These are phyloP conservation scores for Xenopus petersii DNA, from an alignment of 2,797 vertebrate species.

Conservation along the genomic window DNA sequence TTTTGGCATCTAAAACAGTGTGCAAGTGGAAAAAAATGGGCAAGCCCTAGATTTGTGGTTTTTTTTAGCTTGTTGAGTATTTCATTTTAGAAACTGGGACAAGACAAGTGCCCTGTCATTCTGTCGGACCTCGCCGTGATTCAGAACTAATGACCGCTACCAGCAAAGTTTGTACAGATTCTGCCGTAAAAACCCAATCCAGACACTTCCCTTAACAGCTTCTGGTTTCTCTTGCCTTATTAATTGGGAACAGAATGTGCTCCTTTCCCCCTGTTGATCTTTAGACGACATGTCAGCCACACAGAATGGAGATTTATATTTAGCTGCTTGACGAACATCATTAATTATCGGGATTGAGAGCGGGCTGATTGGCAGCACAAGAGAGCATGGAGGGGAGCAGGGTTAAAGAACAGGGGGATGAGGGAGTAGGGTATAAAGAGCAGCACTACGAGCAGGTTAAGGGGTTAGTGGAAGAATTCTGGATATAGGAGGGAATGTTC, in stretches of 20 bases:
- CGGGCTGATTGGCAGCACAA: slow-evolving; percentile 13
- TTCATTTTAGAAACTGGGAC: too few species aligned
- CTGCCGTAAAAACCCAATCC: neutral
- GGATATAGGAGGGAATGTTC: too few species aligned
- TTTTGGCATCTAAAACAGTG: too few species aligned
- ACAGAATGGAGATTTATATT: slow-evolving; percentile 39
- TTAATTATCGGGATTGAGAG: slow-evolving; percentile 36
- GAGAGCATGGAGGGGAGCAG: slow-evolving; percentile 4
- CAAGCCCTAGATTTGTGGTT: too few species aligned
- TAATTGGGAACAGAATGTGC: slow-evolving; percentile 43
- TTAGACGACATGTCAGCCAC: slow-evolving; percentile 38
- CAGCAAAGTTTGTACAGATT: neutral
- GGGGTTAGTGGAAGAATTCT: too few species aligned
- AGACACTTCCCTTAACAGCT: neutral
- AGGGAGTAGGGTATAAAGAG: too few species aligned
- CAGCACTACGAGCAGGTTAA: neutral
- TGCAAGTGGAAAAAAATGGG: too few species aligned
- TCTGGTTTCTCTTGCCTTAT: slow-evolving; percentile 1
- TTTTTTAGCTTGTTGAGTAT: too few species aligned
- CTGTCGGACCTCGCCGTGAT: too few species aligned
- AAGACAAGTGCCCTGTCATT: too few species aligned
- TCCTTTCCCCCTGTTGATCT: slow-evolving; percentile 32
- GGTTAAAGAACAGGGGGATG: neutral
- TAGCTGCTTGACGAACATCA: slow-evolving; percentile 42
- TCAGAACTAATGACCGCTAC: neutral